phyloP scores from a whole-genome alignment of 2,797 vertebrate genomes.

The Antennarius maculatus region DNA sequence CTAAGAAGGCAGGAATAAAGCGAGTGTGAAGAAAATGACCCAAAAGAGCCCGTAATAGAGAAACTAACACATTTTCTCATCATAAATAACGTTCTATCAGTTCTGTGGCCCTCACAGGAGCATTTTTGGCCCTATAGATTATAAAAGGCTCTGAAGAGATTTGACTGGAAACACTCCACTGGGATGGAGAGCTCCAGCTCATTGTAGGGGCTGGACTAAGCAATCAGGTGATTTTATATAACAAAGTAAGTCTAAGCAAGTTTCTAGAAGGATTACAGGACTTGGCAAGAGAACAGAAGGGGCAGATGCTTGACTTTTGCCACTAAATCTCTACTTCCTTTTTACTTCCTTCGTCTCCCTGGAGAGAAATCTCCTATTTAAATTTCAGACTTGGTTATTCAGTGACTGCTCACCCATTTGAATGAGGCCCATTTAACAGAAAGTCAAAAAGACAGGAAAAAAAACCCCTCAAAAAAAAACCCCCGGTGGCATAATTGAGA shows the following conservation, averaged over 20 bases:
- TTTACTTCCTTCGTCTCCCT: not conserved
- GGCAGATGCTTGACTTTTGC: constrained; percentile 27
- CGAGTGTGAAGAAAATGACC: constrained; percentile 14
- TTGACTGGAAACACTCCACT: constrained; percentile 38
- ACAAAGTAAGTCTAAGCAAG: constrained; percentile 11
- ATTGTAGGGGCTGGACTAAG: no score
- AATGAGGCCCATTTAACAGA: constrained; percentile 22
- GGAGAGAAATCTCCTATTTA: constrained; percentile 37
- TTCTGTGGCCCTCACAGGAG: constrained; percentile 28
- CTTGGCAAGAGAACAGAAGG: constrained; percentile 26
- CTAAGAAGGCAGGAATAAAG: constrained; percentile 63
- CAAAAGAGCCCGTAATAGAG: constrained; percentile 20
- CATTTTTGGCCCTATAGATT: constrained; percentile 28
- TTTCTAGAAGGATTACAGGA: constrained; percentile 33
- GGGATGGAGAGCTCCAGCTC: constrained; percentile 26
- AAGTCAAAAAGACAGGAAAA: constrained; percentile 15
- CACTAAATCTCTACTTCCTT: not conserved
- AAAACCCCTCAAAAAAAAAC: not conserved
- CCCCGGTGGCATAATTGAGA: constrained; percentile 42
- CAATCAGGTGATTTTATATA: constrained; percentile 14
- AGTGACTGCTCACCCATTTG: constrained; percentile 32
- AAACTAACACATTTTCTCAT: constrained; percentile 8
- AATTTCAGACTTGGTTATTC: constrained; percentile 40
- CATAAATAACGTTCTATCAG: constrained; percentile 21
- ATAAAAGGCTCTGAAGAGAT: constrained; percentile 54